Conservation (phyloP, 2,113 vertebrate species). For the Myiopsitta monachus region DNA sequence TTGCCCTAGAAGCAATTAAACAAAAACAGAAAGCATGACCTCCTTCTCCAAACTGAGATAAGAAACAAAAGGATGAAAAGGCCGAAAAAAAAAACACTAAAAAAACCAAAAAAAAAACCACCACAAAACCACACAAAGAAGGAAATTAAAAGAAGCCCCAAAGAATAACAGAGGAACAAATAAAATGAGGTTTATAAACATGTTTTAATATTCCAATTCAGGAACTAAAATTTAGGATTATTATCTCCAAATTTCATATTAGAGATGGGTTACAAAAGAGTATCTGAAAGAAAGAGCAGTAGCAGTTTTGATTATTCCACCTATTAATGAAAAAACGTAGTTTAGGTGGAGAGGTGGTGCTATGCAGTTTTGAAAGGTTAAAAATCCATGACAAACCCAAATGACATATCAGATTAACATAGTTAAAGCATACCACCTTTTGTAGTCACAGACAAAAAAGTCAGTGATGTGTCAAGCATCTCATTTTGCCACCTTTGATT, state of each 20-base stretch:
- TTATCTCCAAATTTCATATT: background rate
- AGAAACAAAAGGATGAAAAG: background rate
- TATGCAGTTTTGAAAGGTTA: background rate
- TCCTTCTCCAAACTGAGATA: background rate
- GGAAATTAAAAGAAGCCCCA: background rate
- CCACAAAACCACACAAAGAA: background rate
- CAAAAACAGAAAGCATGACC: background rate
- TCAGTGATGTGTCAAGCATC: constrained; percentile 4
- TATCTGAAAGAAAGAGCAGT: background rate
- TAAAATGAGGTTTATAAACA: background rate
- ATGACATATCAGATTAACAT: background rate
- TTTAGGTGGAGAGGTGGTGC: background rate
- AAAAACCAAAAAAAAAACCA: background rate
- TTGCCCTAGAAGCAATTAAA: background rate
- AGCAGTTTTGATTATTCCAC: background rate
- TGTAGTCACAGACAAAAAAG: constrained; percentile 6
- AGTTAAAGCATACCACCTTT: constrained; percentile 6
- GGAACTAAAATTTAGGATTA: background rate
- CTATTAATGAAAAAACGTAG: background rate
- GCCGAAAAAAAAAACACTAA: background rate
- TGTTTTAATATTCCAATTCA: background rate
- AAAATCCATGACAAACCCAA: constrained; percentile 10
- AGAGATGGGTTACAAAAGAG: background rate
- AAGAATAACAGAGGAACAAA: background rate
- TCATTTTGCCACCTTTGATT: constrained; percentile 1